Base-by-base conservation (phyloP, 2,797 vertebrate genomes). In the Chelidonichthys spinosus region DNA sequence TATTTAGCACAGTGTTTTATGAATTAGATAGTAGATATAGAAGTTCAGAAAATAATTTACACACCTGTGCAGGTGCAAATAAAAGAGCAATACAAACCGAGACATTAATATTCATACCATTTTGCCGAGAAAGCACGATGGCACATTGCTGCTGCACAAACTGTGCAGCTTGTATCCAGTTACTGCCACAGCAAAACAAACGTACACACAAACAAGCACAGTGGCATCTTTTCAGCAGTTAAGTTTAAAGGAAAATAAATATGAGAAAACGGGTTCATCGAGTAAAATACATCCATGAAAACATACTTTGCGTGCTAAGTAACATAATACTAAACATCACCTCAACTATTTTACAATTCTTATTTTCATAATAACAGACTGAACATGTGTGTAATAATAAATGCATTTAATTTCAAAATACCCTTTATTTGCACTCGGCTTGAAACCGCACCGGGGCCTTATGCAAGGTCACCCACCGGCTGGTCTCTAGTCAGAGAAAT, bases 401-500 rank as follows among this genome's bases (percentile, higher is more conserved):
- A 60, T 8, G 10, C 39, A 58, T 11, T 44, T 39, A 3, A 25
- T 39, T 25, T 52, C 7, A 52, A 32, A 52, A 43, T 66, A 1
- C 7, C 6, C 17, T 25, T 56, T 25, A 39, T 46, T 52, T 67
- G 50, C 14, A 52, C 49, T 36, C 17, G 9, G 17, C 6, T 33
- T 76, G 47, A 56, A 58, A 53, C 32, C 33, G 39, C 67, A 71
- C 18, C 25, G 52, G 47, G 40, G 60, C 11, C 17, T 60, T 9
- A 43, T 33, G 4, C 13, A 11, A 58, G 37, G 44, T 68, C 14
- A 73, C n/a, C 4, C 14, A 73, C n/a, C 4, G 18, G 13, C n/a
- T 55, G n/a, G 44, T 39, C 50, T 69, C 52, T 25, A 64, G 33
- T 58, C 11, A 49, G 5, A 64, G 14, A 65, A 59, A 69, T 43